These are phyloP conservation scores for Setipinna tenuifilis DNA, from an alignment of 2,797 vertebrate genomes.

Conservation along the genomic window DNA sequence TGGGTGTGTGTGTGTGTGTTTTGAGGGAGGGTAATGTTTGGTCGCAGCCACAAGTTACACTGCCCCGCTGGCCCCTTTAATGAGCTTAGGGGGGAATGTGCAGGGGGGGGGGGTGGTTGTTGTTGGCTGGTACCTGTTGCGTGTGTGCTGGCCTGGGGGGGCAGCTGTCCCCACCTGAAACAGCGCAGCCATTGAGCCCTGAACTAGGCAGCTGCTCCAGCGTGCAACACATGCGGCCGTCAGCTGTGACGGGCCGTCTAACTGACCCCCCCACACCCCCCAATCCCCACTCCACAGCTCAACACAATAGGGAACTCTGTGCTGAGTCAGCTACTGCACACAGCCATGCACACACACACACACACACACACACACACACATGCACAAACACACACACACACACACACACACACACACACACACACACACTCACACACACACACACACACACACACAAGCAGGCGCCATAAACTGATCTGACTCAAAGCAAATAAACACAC, in stretches of 20 bases:
- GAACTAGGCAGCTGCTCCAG: slow-evolving; percentile 77
- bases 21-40: slow-evolving; percentile 3
- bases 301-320: slow-evolving; percentile 72
- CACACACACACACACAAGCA: background rate
- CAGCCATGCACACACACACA: slow-evolving; percentile 35
- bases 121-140: too few relatives aligned
- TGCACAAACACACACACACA: background rate
- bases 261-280: background rate
- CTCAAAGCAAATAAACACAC: background rate
- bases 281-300: slow-evolving; percentile 29
- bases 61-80: background rate
- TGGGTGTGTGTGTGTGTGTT: background rate
- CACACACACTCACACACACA: background rate
- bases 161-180: slow-evolving; percentile 83
- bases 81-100: background rate
- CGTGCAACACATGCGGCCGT: slow-evolving; percentile 75
- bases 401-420: slow-evolving; percentile 12
- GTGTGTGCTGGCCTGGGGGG: slow-evolving; percentile 13
- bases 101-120: background rate
- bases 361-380: background rate
- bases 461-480: too few relatives aligned
- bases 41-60: background rate
- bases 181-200: slow-evolving; percentile 74
- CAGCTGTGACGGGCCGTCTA: slow-evolving; percentile 78
- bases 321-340: slow-evolving; percentile 37